A percentile compares a stretch with the other conserved stretches of the same genome.
Evolutionary conservation across 2,797 vertebrate genomes (phyloP).

Genomic region (Sebastes goodei): DNA sequence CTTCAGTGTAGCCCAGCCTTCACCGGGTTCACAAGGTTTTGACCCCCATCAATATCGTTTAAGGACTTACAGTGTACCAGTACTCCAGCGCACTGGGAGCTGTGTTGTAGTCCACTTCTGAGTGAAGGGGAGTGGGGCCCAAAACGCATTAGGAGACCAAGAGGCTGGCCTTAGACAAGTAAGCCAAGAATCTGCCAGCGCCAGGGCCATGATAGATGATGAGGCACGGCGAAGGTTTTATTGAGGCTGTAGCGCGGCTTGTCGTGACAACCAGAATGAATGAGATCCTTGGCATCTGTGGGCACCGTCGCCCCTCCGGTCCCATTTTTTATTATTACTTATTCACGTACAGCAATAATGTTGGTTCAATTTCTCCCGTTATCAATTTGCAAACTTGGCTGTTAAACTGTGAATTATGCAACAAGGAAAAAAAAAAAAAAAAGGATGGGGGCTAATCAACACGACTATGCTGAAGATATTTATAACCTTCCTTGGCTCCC

Average conservation of each 20-base stretch:
- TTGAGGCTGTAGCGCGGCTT: constrained; percentile 41
- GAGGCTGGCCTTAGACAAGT: constrained; percentile 21
- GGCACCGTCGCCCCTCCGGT: constrained; percentile 26
- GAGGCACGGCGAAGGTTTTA: constrained; percentile 54
- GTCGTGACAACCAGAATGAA: constrained; percentile 59
- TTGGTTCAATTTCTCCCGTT: constrained; percentile 49
- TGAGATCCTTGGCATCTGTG: constrained; percentile 54
- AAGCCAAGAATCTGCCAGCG: constrained; percentile 65
- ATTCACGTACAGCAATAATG: constrained; percentile 58
- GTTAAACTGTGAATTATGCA: constrained; percentile 67
- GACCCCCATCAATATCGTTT: constrained; percentile 56
- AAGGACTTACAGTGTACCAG: constrained; percentile 33
- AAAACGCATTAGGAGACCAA: constrained; percentile 27
- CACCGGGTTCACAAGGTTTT: constrained; percentile 42
- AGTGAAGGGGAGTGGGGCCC: background rate
- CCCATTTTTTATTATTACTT: constrained; percentile 65
- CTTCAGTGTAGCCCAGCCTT: constrained; percentile 13
- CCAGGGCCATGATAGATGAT: constrained; percentile 62
- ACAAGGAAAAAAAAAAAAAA: constrained; percentile 8
- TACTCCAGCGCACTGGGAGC: constrained; percentile 10
- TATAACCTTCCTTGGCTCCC: constrained; percentile 29
- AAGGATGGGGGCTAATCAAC: constrained; percentile 46
- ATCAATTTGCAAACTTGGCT: constrained; percentile 66
- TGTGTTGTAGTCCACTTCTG: constrained; percentile 1
- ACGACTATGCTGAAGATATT: constrained; percentile 26